Conservation (phyloP, 2,888 invertebrate species). For the Auanema sp. region DNA sequence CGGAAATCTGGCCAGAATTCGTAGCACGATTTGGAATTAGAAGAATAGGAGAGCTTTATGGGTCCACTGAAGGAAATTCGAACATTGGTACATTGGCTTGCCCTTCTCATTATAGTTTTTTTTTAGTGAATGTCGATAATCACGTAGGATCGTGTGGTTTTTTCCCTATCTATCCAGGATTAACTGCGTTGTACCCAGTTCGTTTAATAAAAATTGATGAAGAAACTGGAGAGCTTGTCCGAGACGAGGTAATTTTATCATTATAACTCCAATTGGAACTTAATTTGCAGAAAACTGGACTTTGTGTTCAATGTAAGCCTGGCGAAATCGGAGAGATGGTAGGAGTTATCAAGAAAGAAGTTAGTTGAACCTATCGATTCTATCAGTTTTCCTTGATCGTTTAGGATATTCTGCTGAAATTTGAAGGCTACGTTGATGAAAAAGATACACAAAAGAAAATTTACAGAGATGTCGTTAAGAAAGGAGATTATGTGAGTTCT, state of each 20-base stretch:
- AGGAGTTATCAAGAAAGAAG: constrained; percentile 83
- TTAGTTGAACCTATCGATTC: not conserved
- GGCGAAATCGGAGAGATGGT: constrained; percentile 93
- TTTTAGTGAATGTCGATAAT: constrained; percentile 82
- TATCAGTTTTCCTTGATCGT: not conserved
- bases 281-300: constrained; percentile 70
- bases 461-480: constrained; percentile 81
- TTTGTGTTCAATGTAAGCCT: constrained; percentile 79
- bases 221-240: constrained; percentile 83
- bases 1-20: constrained; percentile 90
- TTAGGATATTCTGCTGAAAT: constrained; percentile 82
- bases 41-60: constrained; percentile 88
- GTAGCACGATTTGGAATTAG: constrained; percentile 82
- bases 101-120: too few relatives aligned
- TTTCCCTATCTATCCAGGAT: constrained; percentile 77
- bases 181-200: constrained; percentile 87
- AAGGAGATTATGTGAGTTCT: constrained; percentile 87
- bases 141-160: constrained; percentile 87
- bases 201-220: constrained; percentile 87
- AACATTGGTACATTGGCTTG: constrained; percentile 73
- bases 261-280: not conserved
- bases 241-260: constrained; percentile 69
- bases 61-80: constrained; percentile 95
- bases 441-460: constrained; percentile 89
- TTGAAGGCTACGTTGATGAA: constrained; percentile 77